Base-by-base conservation (phyloP, 2,888 invertebrate species). In the Altica lythri region DNA sequence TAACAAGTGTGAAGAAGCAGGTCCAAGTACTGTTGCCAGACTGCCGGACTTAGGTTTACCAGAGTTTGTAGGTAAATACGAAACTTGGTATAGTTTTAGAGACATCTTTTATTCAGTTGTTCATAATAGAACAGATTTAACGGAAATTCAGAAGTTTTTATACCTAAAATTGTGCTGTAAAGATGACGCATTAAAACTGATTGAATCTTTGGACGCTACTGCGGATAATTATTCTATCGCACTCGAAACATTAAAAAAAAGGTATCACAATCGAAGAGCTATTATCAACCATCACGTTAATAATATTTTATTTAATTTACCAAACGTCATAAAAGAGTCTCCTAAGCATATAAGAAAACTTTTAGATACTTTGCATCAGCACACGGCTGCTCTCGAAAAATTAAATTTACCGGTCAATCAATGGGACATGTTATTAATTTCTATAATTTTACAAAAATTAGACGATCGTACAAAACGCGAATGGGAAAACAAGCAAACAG, bases 341-440 rank as follows among this genome's bases (percentile, higher is more conserved):
- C 9, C 32, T 14, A 10, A 12, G 6, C 6, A 9, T 5, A 16
- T 57, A 6, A 37, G 54, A 45, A 47, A 53, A 29, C 40, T 60
- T 9, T 12, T 60, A 22, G 57, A 60, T 44, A 37, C 17, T 0
- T n/a, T 59, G 10, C 13, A 47, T 32, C 46, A 55, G 8, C 55
- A 60, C 25, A 12, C 29, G 13, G 12, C 37, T 6, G 53, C 55
- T 2, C 29, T 60, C 17, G 30, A 53, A 53, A 56, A 56, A 32
- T 35, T 57, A 32, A 42, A 53, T 1, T 40, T 47, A 30, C 58
- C 59, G 2, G 49, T 53, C 12, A 38, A 60, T 2, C 34, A 60
- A 2, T 57, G 57, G 60, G 57, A 60, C 30, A 5, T 10, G 3
- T 34, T 59, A n/a, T 38, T 61, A 30, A 51, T 56, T 16, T 51